A percentile compares a stretch with the other conserved stretches of the same genome.
phyloP scores from a whole-genome alignment of 2,797 vertebrate genomes.

The Tokudaia tokunoshimensis region DNA sequence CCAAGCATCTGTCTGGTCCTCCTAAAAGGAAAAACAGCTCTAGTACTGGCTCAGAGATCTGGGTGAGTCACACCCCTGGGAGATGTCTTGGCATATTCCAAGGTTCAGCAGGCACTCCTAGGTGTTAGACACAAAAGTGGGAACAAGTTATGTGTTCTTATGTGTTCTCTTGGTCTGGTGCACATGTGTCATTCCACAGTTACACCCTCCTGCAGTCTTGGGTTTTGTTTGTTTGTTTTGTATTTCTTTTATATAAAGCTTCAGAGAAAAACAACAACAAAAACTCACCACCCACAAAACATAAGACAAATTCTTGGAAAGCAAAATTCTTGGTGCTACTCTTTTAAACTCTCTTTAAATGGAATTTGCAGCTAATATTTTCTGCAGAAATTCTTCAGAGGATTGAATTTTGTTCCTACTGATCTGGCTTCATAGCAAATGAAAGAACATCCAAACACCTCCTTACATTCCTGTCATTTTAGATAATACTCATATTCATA shows the following conservation, averaged over 20 bases:
- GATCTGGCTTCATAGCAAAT: constrained; percentile 56
- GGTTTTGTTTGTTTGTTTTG: not conserved
- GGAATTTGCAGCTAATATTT: constrained; percentile 50
- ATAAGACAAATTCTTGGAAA: constrained; percentile 67
- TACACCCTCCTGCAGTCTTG: constrained; percentile 42
- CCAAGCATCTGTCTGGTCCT: constrained; percentile 53
- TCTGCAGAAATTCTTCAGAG: constrained; percentile 37
- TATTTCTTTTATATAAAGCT: not conserved
- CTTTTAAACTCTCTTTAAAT: constrained; percentile 47
- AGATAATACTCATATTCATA: constrained; percentile 39
- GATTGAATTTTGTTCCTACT: constrained; percentile 52
- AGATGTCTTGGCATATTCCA: not conserved
- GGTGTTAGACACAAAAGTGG: not conserved
- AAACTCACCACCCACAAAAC: constrained; percentile 10
- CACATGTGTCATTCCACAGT: constrained; percentile 49
- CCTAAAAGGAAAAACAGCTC: constrained; percentile 58
- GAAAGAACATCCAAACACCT: constrained; percentile 35
- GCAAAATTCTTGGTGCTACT: constrained; percentile 7
- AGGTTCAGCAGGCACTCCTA: not conserved
- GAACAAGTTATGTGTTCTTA: accelerated
- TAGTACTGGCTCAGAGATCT: not conserved
- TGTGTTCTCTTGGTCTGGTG: not conserved
- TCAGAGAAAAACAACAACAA: not conserved
- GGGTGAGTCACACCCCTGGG: constrained; percentile 27
- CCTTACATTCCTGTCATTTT: constrained; percentile 55